phyloP scores from a whole-genome alignment of 2,888 invertebrate species.

The Agriopis leucophaearia region DNA sequence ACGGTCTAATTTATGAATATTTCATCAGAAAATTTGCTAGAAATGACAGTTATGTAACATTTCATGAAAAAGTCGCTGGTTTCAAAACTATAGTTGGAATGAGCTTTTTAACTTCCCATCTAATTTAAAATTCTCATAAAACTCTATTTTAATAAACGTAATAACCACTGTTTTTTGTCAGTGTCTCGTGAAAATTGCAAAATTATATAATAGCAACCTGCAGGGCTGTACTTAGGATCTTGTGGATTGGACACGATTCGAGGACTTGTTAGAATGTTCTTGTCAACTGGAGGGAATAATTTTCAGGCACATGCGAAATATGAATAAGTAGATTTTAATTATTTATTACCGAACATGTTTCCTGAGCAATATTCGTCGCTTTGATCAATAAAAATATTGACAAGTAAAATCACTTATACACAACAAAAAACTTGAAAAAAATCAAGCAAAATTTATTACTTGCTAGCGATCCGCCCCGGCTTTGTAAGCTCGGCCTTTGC shows the following conservation, averaged over 20 bases:
- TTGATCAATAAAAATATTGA: too few relatives aligned
- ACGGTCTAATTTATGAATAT: background rate
- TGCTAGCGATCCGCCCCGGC: too few relatives aligned
- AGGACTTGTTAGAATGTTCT: background rate
- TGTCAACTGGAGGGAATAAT: background rate
- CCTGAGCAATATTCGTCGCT: too few relatives aligned
- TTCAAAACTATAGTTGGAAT: slow-evolving; percentile 1
- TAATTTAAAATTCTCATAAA: slow-evolving; percentile 25
- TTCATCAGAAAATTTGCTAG: background rate
- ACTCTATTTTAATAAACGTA: slow-evolving; percentile 37
- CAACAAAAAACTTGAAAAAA: too few relatives aligned
- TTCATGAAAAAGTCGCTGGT: background rate
- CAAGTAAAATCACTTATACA: too few relatives aligned
- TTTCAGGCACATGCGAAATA: background rate
- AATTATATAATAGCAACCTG: slow-evolving; percentile 42
- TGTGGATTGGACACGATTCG: too few relatives aligned
- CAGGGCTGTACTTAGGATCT: background rate
- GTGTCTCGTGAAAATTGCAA: slow-evolving; percentile 42
- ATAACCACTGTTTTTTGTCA: slow-evolving; percentile 44
- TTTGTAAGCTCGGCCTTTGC: too few relatives aligned
- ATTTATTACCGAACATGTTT: too few relatives aligned
- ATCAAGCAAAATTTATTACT: too few relatives aligned
- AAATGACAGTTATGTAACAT: background rate
- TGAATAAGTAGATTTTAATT: too few relatives aligned
- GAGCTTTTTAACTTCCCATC: slow-evolving; percentile 12